Percentiles rank a stretch among this genome's conserved stretches.
Evolutionary conservation across 2,888 invertebrate genomes (phyloP).

Genomic region (Dioctria rufipes): DNA sequence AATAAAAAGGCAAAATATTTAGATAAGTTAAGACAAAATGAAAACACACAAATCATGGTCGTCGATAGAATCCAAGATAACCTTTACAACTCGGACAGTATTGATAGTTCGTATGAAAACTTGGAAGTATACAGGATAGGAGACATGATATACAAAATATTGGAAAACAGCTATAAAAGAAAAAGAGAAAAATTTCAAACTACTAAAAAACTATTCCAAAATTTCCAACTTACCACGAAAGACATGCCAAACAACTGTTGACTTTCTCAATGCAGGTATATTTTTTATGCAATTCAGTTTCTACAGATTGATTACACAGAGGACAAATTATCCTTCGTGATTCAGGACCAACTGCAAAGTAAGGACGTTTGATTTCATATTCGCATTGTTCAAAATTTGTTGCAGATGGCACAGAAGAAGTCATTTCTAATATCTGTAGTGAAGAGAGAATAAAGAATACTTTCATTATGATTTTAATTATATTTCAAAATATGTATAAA

Average conservation of each 20-base stretch:
- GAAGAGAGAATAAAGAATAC: too few relatives aligned
- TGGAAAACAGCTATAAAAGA: conserved; percentile 66
- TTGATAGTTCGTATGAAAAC: conserved; percentile 5
- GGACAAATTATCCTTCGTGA: conserved; percentile 66
- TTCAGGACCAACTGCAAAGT: conserved; percentile 67
- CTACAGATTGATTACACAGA: conserved; percentile 64
- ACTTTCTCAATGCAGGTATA: neutral
- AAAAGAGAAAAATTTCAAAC: conserved; percentile 18
- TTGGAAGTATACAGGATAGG: neutral
- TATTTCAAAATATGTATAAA: too few relatives aligned
- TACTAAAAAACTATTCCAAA: neutral
- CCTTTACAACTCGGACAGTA: conserved; percentile 65
- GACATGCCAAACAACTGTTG: conserved; percentile 18
- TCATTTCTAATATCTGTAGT: neutral
- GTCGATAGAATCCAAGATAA: conserved; percentile 68
- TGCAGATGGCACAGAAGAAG: neutral
- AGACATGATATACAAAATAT: conserved; percentile 66
- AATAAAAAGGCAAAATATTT: too few relatives aligned
- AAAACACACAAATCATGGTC: conserved; percentile 65
- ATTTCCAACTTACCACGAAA: conserved; percentile 31
- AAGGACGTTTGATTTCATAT: conserved; percentile 53
- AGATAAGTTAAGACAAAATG: too few relatives aligned
- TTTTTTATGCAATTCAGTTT: conserved; percentile 62
- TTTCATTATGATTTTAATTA: too few relatives aligned
- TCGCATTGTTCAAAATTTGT: neutral